Conservation (phyloP, 2,888 invertebrate genomes). For the Oscheius myriophilus region DNA sequence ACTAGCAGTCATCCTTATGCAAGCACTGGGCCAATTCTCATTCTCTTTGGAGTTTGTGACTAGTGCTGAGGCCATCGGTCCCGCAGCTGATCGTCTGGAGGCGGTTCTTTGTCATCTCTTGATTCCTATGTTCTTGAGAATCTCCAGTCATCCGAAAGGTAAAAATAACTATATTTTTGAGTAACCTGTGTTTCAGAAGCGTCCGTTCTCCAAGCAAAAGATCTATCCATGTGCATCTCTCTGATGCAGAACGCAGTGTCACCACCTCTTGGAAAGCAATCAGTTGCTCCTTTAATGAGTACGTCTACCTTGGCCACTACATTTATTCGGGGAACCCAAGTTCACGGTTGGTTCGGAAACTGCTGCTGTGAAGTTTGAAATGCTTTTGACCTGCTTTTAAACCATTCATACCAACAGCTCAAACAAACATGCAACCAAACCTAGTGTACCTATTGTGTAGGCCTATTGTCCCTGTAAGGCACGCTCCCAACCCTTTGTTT, state of each 20-base stretch:
- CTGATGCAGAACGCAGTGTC: conserved; percentile 83
- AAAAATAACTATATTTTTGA: conserved; percentile 32
- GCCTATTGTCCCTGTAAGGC: too few species aligned
- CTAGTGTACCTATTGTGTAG: too few species aligned
- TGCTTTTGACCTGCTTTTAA: too few species aligned
- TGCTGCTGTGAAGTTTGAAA: not conserved
- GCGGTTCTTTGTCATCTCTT: conserved; percentile 94
- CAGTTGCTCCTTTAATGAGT: conserved; percentile 64
- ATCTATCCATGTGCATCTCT: conserved; percentile 89
- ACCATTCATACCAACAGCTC: too few species aligned
- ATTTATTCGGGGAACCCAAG: conserved; percentile 62
- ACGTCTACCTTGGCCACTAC: conserved; percentile 64
- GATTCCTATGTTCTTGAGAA: conserved; percentile 92
- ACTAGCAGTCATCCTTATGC: conserved; percentile 90
- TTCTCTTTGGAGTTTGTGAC: conserved; percentile 87
- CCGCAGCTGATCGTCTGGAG: conserved; percentile 88
- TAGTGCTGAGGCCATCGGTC: conserved; percentile 86
- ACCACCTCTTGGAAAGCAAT: conserved; percentile 70
- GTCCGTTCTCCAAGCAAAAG: conserved; percentile 86
- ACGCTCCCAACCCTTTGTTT: too few species aligned
- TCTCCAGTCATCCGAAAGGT: conserved; percentile 94
- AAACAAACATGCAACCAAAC: too few species aligned
- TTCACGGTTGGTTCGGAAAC: conserved; percentile 29
- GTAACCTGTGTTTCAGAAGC: conserved; percentile 72
- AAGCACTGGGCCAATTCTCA: conserved; percentile 81